These are phyloP conservation scores for Heliothis virescens DNA, from an alignment of 1,140 invertebrate genomes.

Conservation along the genomic window DNA sequence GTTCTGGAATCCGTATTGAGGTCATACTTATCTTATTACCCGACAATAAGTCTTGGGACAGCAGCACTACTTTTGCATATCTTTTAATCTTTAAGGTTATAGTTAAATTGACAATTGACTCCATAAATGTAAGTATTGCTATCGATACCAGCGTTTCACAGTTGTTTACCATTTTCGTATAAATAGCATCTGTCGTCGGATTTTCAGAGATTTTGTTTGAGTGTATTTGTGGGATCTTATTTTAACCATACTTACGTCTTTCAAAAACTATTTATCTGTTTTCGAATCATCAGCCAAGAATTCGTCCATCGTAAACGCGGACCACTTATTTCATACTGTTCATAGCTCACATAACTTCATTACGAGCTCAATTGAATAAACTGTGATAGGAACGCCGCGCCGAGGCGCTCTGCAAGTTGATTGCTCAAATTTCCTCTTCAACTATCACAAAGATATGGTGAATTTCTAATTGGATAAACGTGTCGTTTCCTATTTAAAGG, in stretches of 20 bases:
- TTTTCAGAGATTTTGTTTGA: background rate
- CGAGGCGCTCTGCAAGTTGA: constrained; percentile 83
- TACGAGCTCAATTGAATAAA: constrained; percentile 86
- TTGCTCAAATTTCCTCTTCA: constrained; percentile 86
- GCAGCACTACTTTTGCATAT: constrained; percentile 58
- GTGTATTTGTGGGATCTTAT: background rate
- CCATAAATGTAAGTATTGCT: background rate
- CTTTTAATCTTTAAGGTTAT: constrained; percentile 50
- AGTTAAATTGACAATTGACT: constrained; percentile 34
- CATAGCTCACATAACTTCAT: constrained; percentile 83
- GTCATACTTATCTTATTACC: constrained; percentile 61
- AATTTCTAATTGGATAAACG: constrained; percentile 87
- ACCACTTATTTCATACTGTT: constrained; percentile 69
- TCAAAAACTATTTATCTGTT: background rate
- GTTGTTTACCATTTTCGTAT: constrained; percentile 9
- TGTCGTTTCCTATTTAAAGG: constrained; percentile 86
- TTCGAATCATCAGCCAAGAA: constrained; percentile 41
- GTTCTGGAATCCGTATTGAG: constrained; percentile 59
- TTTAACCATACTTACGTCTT: no score
- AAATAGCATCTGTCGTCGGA: background rate
- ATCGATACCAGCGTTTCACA: constrained; percentile 16
- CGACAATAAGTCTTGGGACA: constrained; percentile 53
- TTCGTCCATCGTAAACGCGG: constrained; percentile 48
- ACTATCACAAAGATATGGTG: constrained; percentile 86
- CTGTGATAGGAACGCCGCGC: constrained; percentile 83